Conservation (phyloP, 2,797 vertebrate species). For the Thunnus albacares region DNA sequence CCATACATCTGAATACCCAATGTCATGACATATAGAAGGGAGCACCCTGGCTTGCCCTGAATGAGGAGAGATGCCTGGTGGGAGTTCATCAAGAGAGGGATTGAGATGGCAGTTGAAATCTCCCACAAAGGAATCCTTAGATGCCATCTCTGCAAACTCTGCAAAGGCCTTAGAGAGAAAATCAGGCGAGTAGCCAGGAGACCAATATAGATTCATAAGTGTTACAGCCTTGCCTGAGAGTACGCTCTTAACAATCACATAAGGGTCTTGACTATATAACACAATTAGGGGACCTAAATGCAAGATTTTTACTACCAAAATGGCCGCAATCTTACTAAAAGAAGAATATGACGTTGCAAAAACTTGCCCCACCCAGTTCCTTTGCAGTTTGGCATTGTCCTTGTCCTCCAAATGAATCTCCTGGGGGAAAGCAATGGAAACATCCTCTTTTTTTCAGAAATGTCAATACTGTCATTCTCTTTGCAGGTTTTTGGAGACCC, state of each 20-base stretch:
- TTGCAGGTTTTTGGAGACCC: conserved; percentile 1
- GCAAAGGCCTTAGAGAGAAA: conserved; percentile 1
- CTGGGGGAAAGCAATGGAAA: not conserved
- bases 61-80: not conserved
- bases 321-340: not conserved
- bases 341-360: conserved; percentile 7
- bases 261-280: too few species aligned
- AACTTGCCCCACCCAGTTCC: not conserved
- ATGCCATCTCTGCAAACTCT: not conserved
- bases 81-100: not conserved
- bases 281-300: not conserved
- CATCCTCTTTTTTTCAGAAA: not conserved
- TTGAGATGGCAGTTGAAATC: not conserved
- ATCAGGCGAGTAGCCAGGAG: conserved; percentile 6
- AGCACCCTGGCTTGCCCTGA: not conserved
- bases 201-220: conserved; percentile 9
- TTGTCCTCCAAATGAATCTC: not conserved
- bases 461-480: not conserved
- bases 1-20: conserved; percentile 4
- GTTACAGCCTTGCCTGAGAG: not conserved
- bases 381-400: not conserved
- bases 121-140: not conserved
- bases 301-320: not conserved
- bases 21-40: not conserved
- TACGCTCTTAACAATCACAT: too few species aligned